Conservation (phyloP, 2,797 vertebrate species). For the Xenops minutus region DNA sequence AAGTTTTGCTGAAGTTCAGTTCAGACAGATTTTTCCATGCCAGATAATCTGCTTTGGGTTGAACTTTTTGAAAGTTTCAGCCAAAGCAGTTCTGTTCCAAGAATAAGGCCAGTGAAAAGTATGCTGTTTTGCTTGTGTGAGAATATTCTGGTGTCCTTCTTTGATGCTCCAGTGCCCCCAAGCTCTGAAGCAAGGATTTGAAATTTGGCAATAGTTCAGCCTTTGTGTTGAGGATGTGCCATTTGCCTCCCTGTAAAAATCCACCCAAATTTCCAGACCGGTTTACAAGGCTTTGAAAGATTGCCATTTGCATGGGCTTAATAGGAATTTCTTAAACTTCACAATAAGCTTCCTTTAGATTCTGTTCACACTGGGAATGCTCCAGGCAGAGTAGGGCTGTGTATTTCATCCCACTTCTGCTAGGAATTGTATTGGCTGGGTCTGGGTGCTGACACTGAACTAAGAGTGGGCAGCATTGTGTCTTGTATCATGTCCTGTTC, state of each 20-base stretch:
- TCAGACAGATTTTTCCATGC: constrained; percentile 7
- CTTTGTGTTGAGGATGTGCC: constrained; percentile 60
- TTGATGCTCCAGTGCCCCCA: constrained; percentile 61
- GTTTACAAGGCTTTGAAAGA: constrained; percentile 66
- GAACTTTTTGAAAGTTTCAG: background rate
- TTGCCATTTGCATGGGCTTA: constrained; percentile 56
- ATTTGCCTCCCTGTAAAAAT: constrained; percentile 59
- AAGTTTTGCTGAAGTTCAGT: background rate
- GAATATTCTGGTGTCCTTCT: constrained; percentile 43
- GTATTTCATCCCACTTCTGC: constrained; percentile 45
- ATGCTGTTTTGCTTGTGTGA: constrained; percentile 47
- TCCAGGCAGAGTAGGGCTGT: constrained; percentile 26
- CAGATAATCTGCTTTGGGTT: constrained; percentile 18
- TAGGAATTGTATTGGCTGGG: background rate
- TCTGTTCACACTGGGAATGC: constrained; percentile 56
- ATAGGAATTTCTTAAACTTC: constrained; percentile 60
- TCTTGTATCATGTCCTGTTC: background rate
- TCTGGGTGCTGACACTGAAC: constrained; percentile 22
- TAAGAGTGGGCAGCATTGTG: constrained; percentile 6
- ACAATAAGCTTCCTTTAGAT: constrained; percentile 65
- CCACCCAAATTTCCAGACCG: constrained; percentile 56
- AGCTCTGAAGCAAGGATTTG: constrained; percentile 56
- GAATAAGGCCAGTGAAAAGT: constrained; percentile 40
- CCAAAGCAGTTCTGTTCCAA: constrained; percentile 34
- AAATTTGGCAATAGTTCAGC: constrained; percentile 60